Conservation (phyloP, 2,113 vertebrate species). For the Dicentrarchus labrax region DNA sequence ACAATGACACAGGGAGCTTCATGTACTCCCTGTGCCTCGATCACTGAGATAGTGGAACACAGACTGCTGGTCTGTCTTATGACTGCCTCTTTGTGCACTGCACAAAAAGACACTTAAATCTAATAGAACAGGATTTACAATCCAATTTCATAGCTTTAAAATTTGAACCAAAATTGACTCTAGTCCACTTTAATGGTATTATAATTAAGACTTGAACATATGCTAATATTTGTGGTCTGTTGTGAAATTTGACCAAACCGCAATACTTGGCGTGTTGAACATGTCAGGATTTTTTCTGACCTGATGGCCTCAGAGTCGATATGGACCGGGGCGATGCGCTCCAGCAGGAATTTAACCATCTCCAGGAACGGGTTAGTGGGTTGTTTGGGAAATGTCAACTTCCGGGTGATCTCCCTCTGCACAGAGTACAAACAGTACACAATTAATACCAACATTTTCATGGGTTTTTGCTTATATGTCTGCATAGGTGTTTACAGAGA, state of each 20-base stretch:
- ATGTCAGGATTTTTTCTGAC: conserved; percentile 73
- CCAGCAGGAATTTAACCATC: conserved; percentile 99
- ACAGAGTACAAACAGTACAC: conserved; percentile 24
- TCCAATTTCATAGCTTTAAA: background rate
- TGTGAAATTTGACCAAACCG: background rate
- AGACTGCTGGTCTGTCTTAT: conserved; percentile 8
- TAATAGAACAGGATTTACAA: background rate
- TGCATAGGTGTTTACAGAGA: background rate
- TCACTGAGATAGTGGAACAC: conserved; percentile 15
- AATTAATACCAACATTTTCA: background rate
- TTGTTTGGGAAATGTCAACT: conserved; percentile 98
- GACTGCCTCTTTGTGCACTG: background rate
- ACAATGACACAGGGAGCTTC: conserved; percentile 61
- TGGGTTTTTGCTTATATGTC: background rate
- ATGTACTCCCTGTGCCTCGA: background rate
- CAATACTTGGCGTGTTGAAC: background rate
- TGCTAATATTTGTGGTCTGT: background rate
- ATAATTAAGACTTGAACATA: background rate
- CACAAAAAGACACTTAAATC: background rate
- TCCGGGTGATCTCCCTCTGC: conserved; percentile 98
- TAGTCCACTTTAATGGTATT: background rate
- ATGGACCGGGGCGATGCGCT: conserved; percentile 99
- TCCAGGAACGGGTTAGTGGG: conserved; percentile 99
- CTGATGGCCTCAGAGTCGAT: conserved; percentile 99
- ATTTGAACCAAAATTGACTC: background rate